Percentiles rank a stretch among this genome's conserved stretches.
Evolutionary conservation across 2,113 vertebrate species (phyloP).

Genomic region (Polypterus bichir): DNA sequence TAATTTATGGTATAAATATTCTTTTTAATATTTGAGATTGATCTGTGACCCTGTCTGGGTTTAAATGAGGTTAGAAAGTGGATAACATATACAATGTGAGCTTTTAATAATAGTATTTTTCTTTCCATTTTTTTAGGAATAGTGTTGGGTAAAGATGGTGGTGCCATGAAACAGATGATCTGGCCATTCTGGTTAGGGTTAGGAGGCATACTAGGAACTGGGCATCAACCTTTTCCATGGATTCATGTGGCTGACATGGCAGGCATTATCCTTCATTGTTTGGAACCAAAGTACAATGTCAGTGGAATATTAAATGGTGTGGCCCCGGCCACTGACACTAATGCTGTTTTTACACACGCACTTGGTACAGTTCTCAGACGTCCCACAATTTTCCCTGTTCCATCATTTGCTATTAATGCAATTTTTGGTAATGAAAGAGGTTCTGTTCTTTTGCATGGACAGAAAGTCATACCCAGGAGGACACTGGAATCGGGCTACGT

Average conservation of each 20-base stretch:
- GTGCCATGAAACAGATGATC: conserved; percentile 73
- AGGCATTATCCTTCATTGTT: conserved; percentile 58
- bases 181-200: conserved; percentile 78
- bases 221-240: conserved; percentile 83
- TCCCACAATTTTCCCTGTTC: conserved; percentile 67
- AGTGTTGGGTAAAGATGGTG: conserved; percentile 73
- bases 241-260: conserved; percentile 69
- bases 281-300: conserved; percentile 37
- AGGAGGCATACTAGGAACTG: conserved; percentile 74
- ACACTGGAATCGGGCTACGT: conserved; percentile 66
- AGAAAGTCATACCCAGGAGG: conserved; percentile 63
- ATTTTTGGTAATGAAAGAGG: conserved; percentile 66
- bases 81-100: not conserved
- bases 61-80: not conserved
- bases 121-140: conserved; percentile 47
- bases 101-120: not conserved
- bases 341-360: conserved; percentile 63
- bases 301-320: conserved; percentile 68
- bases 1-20: too few relatives aligned
- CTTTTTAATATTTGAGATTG: not conserved
- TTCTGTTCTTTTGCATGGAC: conserved; percentile 65
- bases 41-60: not conserved
- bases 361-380: conserved; percentile 56
- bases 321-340: conserved; percentile 52
- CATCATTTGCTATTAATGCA: conserved; percentile 46